These are phyloP conservation scores for Phocides pigmalion DNA, from an alignment of 1,140 invertebrate species.

Conservation along the genomic window DNA sequence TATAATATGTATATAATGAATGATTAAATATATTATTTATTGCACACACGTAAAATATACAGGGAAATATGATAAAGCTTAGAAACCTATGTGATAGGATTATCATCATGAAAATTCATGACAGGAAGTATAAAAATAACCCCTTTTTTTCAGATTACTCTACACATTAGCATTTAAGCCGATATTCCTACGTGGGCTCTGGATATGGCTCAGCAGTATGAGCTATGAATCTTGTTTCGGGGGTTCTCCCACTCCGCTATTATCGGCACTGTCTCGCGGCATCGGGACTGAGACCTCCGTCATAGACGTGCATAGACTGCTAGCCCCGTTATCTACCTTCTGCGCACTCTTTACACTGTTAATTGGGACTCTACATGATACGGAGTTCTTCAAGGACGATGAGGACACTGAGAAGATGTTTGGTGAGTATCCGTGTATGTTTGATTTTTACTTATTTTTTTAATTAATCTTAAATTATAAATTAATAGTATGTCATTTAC, in stretches of 20 bases:
- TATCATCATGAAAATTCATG: too few species aligned
- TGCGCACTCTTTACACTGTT: constrained; percentile 93
- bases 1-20: too few species aligned
- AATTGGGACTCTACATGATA: constrained; percentile 94
- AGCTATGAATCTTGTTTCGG: constrained; percentile 86
- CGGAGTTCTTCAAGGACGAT: constrained; percentile 89
- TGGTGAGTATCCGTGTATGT: constrained; percentile 44
- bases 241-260: constrained; percentile 86
- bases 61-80: too few species aligned
- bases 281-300: constrained; percentile 84
- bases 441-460: constrained; percentile 1
- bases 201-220: constrained; percentile 86
- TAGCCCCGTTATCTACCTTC: constrained; percentile 94
- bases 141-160: constrained; percentile 86
- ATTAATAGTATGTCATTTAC: too few species aligned
- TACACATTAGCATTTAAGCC: constrained; percentile 94
- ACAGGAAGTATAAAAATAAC: too few species aligned
- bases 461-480: too few species aligned
- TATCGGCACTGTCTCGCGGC: constrained; percentile 89
- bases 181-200: constrained; percentile 91
- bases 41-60: too few species aligned
- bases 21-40: too few species aligned
- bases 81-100: too few species aligned
- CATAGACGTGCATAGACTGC: constrained; percentile 88
- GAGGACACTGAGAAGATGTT: constrained; percentile 66